A percentile compares a stretch with the other conserved stretches of the same genome.
phyloP scores from a whole-genome alignment of 2,888 invertebrate species.

The Diadegma fenestrale region DNA sequence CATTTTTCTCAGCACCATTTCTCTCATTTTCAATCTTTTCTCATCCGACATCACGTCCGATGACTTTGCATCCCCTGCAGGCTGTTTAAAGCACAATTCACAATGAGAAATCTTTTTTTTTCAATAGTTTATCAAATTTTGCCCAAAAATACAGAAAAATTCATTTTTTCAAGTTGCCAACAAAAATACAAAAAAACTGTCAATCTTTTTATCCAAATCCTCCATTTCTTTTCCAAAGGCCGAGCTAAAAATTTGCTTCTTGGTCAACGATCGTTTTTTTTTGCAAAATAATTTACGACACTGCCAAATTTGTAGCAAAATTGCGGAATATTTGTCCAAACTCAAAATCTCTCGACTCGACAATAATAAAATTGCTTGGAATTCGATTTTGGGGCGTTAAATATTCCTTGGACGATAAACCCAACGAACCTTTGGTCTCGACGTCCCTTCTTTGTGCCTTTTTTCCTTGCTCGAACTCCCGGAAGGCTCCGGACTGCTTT shows the following conservation, averaged over 20 bases:
- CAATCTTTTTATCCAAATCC: too few relatives aligned
- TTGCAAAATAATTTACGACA: too few relatives aligned
- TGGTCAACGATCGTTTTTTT: too few relatives aligned
- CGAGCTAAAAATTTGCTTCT: too few relatives aligned
- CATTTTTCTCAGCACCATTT: constrained; percentile 77
- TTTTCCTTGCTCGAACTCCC: background rate
- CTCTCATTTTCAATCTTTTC: constrained; percentile 70
- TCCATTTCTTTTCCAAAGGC: too few relatives aligned
- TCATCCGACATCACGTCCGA: background rate
- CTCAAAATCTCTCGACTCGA: background rate
- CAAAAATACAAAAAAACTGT: too few relatives aligned
- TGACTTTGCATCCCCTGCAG: background rate
- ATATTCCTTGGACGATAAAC: background rate
- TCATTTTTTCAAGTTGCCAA: background rate
- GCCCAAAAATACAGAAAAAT: background rate
- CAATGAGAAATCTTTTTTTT: background rate
- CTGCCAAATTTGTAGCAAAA: background rate
- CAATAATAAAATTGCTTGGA: background rate
- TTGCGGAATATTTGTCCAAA: background rate
- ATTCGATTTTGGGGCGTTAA: background rate
- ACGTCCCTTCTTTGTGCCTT: background rate
- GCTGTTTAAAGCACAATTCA: background rate
- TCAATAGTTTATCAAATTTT: background rate
- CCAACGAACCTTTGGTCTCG: background rate
- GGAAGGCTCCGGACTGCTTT: constrained; percentile 14